Conservation (phyloP, 2,113 vertebrate species). For the Thalassoma bifasciatum region DNA sequence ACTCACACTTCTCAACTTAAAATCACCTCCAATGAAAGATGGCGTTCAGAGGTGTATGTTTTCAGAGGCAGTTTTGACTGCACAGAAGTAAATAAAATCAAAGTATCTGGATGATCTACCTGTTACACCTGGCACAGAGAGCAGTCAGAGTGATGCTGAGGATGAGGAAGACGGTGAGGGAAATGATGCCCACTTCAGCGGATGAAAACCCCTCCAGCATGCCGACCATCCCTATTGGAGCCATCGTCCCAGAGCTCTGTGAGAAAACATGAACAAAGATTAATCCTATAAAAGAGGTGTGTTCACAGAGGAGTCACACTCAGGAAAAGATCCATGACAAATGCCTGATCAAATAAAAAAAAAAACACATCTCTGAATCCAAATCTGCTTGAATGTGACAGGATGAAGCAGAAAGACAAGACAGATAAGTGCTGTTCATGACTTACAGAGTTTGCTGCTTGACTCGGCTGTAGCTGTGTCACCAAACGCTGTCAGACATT, state of each 20-base stretch:
- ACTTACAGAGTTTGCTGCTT: slow-evolving; percentile 50
- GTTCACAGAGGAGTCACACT: neutral
- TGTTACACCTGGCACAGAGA: slow-evolving; percentile 64
- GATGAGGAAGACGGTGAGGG: slow-evolving; percentile 67
- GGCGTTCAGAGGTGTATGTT: too few species aligned
- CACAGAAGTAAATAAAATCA: neutral
- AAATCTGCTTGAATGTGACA: too few species aligned
- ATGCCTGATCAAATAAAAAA: too few species aligned
- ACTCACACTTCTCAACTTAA: neutral
- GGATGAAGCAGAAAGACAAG: too few species aligned
- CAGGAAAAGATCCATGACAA: neutral
- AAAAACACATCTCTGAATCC: too few species aligned
- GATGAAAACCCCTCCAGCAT: slow-evolving; percentile 52
- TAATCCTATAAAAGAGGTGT: too few species aligned
- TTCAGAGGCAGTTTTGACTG: neutral
- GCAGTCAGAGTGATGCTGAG: slow-evolving; percentile 59
- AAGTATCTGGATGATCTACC: slow-evolving; percentile 48
- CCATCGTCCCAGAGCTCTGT: slow-evolving; percentile 64
- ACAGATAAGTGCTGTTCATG: neutral
- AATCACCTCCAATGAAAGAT: neutral
- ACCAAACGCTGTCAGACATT: slow-evolving; percentile 47
- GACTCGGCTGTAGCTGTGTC: slow-evolving; percentile 29
- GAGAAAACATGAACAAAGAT: neutral
- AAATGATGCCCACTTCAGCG: slow-evolving; percentile 68
- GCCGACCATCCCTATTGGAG: slow-evolving; percentile 52